Conservation (phyloP, 2,888 invertebrate species). For the Caenorhabditis sp. region DNA sequence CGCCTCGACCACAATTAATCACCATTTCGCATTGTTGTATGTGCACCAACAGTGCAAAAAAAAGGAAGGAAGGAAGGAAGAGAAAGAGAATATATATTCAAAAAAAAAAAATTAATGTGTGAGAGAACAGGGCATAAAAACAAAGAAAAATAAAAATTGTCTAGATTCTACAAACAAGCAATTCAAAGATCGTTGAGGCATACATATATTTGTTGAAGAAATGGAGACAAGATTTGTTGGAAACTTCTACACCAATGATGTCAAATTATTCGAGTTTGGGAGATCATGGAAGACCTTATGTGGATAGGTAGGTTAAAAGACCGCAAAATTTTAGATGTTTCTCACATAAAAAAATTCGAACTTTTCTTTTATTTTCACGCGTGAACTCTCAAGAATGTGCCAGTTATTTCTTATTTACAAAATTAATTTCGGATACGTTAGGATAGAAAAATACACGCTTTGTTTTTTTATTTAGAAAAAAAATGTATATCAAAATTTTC, state of each 20-base stretch:
- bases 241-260: slow-evolving; percentile 32
- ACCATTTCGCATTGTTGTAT: slow-evolving; percentile 12
- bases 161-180: slow-evolving; percentile 33
- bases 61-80: slow-evolving; percentile 4
- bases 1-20: not conserved
- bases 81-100: not conserved
- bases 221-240: slow-evolving; percentile 48
- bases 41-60: slow-evolving; percentile 1
- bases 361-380: too few relatives aligned
- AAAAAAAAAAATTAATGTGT: slow-evolving; percentile 15
- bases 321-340: not conserved
- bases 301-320: slow-evolving; percentile 46
- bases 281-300: slow-evolving; percentile 54
- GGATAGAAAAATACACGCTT: not conserved
- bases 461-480: not conserved
- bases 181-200: slow-evolving; percentile 22
- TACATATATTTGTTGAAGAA: slow-evolving; percentile 52
- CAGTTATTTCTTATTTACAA: too few relatives aligned
- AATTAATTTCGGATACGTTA: too few relatives aligned
- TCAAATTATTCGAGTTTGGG: slow-evolving; percentile 51
- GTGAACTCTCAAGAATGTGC: too few relatives aligned
- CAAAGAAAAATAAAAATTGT: slow-evolving; percentile 1
- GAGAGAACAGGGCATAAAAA: not conserved
- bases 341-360: slow-evolving; percentile 1
- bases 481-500: not conserved